Percentiles rank a stretch among this genome's conserved stretches.
These are phyloP conservation scores for Epizoanthus fatuus DNA, from an alignment of 92 coral and sea anemone genomes.

Conservation along the genomic window DNA sequence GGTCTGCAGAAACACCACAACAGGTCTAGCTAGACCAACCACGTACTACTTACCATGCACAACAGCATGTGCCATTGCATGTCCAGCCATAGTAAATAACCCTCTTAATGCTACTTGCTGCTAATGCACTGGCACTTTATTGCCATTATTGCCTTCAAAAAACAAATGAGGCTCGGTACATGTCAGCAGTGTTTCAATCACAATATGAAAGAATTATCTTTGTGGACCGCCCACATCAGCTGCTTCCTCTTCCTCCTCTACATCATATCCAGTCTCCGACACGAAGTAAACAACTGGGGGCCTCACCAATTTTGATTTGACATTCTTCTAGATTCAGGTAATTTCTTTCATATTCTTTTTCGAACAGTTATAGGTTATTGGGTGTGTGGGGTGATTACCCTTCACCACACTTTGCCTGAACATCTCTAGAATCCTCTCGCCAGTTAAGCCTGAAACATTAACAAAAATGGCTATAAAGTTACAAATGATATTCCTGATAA, in stretches of 20 bases:
- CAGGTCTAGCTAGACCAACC: too few relatives aligned
- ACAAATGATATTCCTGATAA: too few relatives aligned
- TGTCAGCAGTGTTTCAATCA: neutral
- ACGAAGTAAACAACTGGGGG: neutral
- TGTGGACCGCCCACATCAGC: conserved; percentile 14
- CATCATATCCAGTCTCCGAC: neutral
- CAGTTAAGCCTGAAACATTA: neutral
- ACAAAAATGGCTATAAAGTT: too few relatives aligned
- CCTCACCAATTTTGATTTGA: neutral
- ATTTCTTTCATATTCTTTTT: neutral
- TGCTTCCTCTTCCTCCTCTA: neutral
- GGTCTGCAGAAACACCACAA: too few relatives aligned
- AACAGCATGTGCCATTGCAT: too few relatives aligned
- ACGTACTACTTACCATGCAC: too few relatives aligned
- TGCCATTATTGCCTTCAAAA: neutral
- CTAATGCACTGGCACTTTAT: too few relatives aligned
- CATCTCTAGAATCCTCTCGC: neutral
- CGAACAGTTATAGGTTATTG: neutral
- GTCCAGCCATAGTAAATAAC: too few relatives aligned
- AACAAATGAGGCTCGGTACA: neutral
- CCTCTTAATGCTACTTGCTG: too few relatives aligned
- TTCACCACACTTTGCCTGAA: conserved; percentile 11
- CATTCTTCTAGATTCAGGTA: conserved; percentile 1
- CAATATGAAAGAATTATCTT: neutral
- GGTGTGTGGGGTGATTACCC: neutral